These are phyloP conservation scores for Nomada ruficornis DNA, from an alignment of 2,888 invertebrate species.

Conservation along the genomic window DNA sequence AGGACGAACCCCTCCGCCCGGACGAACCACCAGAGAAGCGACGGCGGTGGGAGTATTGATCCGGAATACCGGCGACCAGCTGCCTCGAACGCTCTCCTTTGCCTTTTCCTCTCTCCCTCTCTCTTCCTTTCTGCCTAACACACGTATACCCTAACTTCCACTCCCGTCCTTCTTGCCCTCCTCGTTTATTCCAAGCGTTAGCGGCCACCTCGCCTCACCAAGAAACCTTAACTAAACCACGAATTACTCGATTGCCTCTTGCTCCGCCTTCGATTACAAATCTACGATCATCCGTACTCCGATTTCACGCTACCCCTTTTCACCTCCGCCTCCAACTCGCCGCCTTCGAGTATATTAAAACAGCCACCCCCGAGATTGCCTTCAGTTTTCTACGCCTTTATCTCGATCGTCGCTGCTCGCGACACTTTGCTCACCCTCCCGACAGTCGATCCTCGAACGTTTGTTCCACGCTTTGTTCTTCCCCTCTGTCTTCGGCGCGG, in stretches of 20 bases:
- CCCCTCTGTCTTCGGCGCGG: not conserved
- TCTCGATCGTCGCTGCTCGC: conserved; percentile 13
- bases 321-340: not conserved
- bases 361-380: conserved; percentile 1
- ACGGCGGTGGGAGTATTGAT: conserved; percentile 82
- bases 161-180: not conserved
- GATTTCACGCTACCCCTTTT: conserved; percentile 11
- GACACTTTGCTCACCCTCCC: conserved; percentile 4
- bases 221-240: conserved; percentile 46
- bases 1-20: conserved; percentile 55
- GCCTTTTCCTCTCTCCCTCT: conserved; percentile 42
- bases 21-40: conserved; percentile 69
- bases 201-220: not conserved
- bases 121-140: not conserved
- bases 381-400: conserved; percentile 2
- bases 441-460: not conserved
- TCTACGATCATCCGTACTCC: conserved; percentile 31
- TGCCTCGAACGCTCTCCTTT: conserved; percentile 77
- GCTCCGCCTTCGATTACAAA: conserved; percentile 41
- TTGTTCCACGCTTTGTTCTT: not conserved
- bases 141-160: not conserved
- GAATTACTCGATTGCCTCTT: conserved; percentile 50
- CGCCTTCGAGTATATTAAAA: conserved; percentile 21
- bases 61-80: conserved; percentile 81
- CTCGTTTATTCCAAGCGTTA: conserved; percentile 17